Evolutionary conservation across 2,113 vertebrate species (phyloP).

Genomic region (Pipra filicauda): DNA sequence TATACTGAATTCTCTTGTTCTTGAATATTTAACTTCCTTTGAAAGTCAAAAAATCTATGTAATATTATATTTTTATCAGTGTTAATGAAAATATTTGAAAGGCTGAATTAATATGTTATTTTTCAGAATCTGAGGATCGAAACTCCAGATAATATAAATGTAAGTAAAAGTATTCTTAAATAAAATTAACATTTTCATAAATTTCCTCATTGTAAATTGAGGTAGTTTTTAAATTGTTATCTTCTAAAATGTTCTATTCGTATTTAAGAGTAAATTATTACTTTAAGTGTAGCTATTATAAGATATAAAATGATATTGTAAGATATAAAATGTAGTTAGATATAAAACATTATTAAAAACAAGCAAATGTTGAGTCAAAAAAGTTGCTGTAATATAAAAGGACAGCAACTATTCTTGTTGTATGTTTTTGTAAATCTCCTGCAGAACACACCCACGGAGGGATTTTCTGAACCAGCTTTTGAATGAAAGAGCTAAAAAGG

Average conservation of each 20-base stretch:
- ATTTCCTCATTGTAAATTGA: neutral
- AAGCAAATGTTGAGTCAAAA: neutral
- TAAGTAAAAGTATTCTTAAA: conserved; percentile 47
- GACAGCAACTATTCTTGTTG: neutral
- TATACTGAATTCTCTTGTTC: neutral
- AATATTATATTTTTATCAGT: neutral
- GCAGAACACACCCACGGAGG: rapidly evolving
- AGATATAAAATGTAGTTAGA: neutral
- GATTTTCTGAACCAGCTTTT: neutral
- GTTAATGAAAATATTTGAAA: neutral
- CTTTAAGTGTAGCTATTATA: neutral
- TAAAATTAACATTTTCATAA: neutral
- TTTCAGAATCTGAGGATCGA: conserved; percentile 69
- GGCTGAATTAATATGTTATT: neutral
- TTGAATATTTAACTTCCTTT: neutral
- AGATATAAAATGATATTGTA: neutral
- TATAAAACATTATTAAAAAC: neutral
- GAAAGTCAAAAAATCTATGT: neutral
- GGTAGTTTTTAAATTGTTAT: neutral
- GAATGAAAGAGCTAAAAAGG: neutral
- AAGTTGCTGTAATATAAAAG: neutral
- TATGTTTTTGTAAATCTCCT: neutral
- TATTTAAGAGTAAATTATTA: neutral
- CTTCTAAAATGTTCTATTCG: neutral
- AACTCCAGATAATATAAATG: conserved; percentile 60